Base-by-base conservation (phyloP, 2,113 vertebrate genomes). In the Heloderma charlesbogerti region DNA sequence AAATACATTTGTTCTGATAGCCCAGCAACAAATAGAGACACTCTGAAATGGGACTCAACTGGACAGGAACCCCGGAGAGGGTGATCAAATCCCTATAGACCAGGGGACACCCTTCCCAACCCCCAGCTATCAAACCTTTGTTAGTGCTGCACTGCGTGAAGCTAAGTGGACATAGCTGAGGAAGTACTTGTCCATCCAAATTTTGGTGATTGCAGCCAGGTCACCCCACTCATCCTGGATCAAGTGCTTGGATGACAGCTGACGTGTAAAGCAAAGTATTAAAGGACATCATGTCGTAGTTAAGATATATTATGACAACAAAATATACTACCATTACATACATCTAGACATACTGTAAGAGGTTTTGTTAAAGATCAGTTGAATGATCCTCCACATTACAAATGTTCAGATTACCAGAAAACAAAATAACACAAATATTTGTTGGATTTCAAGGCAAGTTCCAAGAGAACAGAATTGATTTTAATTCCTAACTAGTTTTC, bases 401-500 rank as follows among this genome's bases (percentile, higher is more conserved):
- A 84, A 63, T 5, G 3, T 0, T 48, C 54, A 74, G 13, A 20
- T 72, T 87, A 63, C 91, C 27, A 40, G 8, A 34, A 84, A 72
- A 79, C 83, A 72, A 51, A 80, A 51, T 71, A 75, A 1, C 34
- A 69, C 15, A 88, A 94, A 80, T 67, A 3, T 25, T 80, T 86
- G 37, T 0, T 22, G 83, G 1, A 18, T 84, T 92, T 89, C 86
- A 91, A 29, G 75, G 6, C 15, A 16, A 84, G 69, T 87, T n/a
- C 4, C 80, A 43, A 78, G n/a, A 80, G 78, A 1, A 9, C 4
- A 92, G 34, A 72, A 91, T 91, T 91, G 34, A 89, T 7, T 88
- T 31, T 9, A 13, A 4, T 81, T 57, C 27, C n/a, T 78, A 79
- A 79, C 80, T 85, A 74, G 43, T 86, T 71, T 20, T 66, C 29